phyloP scores from a whole-genome alignment of 2,888 invertebrate species.

The Athalia cordata region DNA sequence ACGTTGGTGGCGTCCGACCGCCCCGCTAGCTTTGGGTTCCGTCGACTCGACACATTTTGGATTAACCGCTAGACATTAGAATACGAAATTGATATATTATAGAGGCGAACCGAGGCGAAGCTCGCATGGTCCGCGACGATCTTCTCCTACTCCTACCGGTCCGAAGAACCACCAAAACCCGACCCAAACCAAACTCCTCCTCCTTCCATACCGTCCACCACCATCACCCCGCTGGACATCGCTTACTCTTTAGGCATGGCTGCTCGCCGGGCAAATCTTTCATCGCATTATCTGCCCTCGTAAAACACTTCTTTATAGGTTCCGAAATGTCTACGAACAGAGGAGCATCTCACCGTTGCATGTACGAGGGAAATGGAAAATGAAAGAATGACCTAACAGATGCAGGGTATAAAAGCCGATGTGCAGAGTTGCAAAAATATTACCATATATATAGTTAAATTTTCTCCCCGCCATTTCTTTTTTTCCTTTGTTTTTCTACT shows the following conservation, averaged over 20 bases:
- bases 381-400: too few species aligned
- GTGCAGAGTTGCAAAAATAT: too few species aligned
- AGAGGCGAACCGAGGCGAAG: constrained; percentile 52
- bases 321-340: constrained; percentile 55
- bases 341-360: neutral
- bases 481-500: too few species aligned
- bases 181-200: too few species aligned
- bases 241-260: constrained; percentile 70
- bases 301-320: constrained; percentile 70
- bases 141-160: constrained; percentile 34
- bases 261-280: constrained; percentile 69
- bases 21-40: too few species aligned
- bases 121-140: constrained; percentile 30
- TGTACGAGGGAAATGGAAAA: too few species aligned
- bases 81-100: constrained; percentile 73
- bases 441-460: too few species aligned
- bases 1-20: constrained; percentile 58
- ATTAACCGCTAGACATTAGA: constrained; percentile 73
- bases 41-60: constrained; percentile 72
- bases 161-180: constrained; percentile 20
- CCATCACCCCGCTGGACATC: neutral
- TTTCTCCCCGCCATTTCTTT: too few species aligned
- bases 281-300: constrained; percentile 72
- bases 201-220: neutral
- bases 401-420: too few species aligned